phyloP scores from a whole-genome alignment of 1,140 invertebrate species.

The Coptotermes formosanus region DNA sequence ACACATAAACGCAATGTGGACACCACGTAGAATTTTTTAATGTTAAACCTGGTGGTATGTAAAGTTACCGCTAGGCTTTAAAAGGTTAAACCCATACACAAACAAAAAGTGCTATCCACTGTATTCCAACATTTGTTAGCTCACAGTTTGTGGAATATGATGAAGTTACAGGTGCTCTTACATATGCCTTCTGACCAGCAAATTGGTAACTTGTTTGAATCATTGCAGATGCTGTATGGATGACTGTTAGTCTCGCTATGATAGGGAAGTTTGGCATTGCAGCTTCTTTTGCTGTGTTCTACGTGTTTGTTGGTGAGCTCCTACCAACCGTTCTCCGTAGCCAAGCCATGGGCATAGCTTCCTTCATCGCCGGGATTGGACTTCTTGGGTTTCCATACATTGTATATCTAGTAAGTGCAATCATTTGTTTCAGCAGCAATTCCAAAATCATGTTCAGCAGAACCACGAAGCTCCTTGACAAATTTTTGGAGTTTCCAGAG shows the following conservation, averaged over 20 bases:
- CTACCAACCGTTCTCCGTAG: slow-evolving; percentile 5
- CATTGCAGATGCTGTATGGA: slow-evolving; percentile 20
- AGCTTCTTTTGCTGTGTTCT: slow-evolving; percentile 23
- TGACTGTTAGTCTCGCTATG: slow-evolving; percentile 30
- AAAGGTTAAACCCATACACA: too few species aligned
- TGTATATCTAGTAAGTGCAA: slow-evolving; percentile 57
- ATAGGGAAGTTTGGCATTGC: slow-evolving; percentile 16
- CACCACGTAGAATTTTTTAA: too few species aligned
- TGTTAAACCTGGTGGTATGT: too few species aligned
- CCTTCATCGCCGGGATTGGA: slow-evolving; percentile 63
- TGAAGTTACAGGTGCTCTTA: too few species aligned
- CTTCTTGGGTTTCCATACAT: slow-evolving; percentile 67
- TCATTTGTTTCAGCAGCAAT: not conserved
- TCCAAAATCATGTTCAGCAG: too few species aligned
- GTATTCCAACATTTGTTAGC: too few species aligned
- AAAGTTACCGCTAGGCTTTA: too few species aligned
- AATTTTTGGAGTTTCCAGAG: too few species aligned
- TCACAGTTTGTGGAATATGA: too few species aligned
- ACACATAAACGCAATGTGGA: too few species aligned
- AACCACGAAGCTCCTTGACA: too few species aligned
- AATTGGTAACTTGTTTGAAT: not conserved
- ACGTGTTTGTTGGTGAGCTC: slow-evolving; percentile 25
- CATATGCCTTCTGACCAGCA: not conserved
- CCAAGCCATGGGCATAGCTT: slow-evolving; percentile 68
- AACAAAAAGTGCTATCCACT: too few species aligned